These are phyloP conservation scores for Astyanax mexicanus DNA, from an alignment of 2,797 vertebrate species.

Conservation along the genomic window DNA sequence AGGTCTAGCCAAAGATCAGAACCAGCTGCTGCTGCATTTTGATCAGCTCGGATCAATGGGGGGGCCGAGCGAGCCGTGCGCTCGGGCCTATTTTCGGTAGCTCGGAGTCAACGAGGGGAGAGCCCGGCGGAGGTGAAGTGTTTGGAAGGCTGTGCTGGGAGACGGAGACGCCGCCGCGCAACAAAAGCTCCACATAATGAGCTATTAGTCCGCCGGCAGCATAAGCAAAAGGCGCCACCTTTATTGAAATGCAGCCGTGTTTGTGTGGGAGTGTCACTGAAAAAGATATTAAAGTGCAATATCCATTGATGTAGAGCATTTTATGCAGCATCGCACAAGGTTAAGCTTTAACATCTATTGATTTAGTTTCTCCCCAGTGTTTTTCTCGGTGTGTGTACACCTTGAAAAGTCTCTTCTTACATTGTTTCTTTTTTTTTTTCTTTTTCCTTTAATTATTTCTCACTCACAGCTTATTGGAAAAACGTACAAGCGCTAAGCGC, in stretches of 20 bases:
- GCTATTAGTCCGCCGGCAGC: slow-evolving; percentile 5
- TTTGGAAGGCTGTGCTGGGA: not conserved
- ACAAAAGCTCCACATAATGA: slow-evolving; percentile 27
- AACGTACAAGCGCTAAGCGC: not conserved
- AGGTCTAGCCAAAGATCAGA: slow-evolving; percentile 70
- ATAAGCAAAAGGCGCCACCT: not conserved
- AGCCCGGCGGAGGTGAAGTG: slow-evolving; percentile 5
- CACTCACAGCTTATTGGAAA: not conserved
- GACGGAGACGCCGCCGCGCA: slow-evolving; percentile 1
- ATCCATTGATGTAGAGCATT: not conserved
- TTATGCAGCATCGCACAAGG: slow-evolving; percentile 1
- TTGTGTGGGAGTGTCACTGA: not conserved
- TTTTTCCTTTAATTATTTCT: slow-evolving; percentile 6
- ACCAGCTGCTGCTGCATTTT: slow-evolving; percentile 61
- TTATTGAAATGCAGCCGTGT: slow-evolving; percentile 5
- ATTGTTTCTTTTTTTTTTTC: too few species aligned
- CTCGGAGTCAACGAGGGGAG: slow-evolving; percentile 64
- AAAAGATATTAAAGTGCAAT: slow-evolving; percentile 7
- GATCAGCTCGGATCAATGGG: slow-evolving; percentile 71
- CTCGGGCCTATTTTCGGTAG: slow-evolving; percentile 63
- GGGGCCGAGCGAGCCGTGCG: slow-evolving; percentile 52
- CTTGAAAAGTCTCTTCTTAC: not conserved
- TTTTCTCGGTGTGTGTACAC: not conserved
- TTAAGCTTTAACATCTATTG: slow-evolving; percentile 4
- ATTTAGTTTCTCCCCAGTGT: not conserved